Evolutionary conservation across 2,113 vertebrate genomes (phyloP).

Genomic region (Chrysemys picta): DNA sequence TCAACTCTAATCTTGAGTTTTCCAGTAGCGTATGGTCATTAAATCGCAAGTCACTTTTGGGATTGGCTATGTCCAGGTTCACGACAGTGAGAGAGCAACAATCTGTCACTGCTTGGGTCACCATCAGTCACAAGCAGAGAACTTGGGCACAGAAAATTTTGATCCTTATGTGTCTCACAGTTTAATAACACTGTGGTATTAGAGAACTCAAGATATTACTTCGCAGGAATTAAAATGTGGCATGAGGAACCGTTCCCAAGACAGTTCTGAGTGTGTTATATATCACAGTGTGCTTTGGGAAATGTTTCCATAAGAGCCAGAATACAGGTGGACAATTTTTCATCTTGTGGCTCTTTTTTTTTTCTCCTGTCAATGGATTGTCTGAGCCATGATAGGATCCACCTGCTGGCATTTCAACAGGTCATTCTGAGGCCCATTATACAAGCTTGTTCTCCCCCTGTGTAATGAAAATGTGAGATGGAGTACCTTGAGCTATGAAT

Average conservation of each 20-base stretch:
- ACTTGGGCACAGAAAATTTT: background rate
- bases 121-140: background rate
- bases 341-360: rapidly evolving
- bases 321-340: background rate
- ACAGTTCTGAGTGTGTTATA: background rate
- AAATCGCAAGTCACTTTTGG: slow-evolving; percentile 45
- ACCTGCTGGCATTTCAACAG: background rate
- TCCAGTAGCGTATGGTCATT: background rate
- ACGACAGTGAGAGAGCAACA: background rate
- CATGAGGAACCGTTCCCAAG: background rate
- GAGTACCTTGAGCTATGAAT: background rate
- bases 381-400: background rate
- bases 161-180: rapidly evolving
- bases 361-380: rapidly evolving
- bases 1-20: background rate
- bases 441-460: background rate
- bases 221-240: background rate
- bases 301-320: background rate
- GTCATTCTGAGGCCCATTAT: background rate
- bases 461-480: background rate
- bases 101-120: background rate
- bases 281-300: background rate
- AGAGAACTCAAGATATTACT: background rate
- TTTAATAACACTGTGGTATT: background rate
- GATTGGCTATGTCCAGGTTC: slow-evolving; percentile 16